Conservation (phyloP, 2,113 vertebrate genomes). For the Camarhynchus parvulus region DNA sequence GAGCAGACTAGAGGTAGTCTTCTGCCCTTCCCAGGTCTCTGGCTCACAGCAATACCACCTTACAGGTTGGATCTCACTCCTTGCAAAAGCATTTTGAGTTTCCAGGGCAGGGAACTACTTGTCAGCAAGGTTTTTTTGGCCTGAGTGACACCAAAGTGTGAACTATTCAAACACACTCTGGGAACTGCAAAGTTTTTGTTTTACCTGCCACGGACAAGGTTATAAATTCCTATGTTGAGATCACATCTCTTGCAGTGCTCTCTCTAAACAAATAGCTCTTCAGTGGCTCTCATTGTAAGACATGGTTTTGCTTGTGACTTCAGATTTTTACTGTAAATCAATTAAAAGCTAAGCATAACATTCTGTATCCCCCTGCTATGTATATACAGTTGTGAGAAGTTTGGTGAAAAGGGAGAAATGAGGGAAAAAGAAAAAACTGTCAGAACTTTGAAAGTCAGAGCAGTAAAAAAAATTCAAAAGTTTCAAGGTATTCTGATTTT, state of each 20-base stretch:
- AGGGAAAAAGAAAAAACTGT: background rate
- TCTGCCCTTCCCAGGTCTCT: background rate
- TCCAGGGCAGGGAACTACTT: background rate
- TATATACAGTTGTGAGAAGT: background rate
- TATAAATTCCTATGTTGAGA: background rate
- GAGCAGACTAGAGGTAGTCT: background rate
- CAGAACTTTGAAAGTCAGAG: conserved; percentile 3
- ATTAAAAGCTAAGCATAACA: background rate
- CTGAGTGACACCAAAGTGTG: background rate
- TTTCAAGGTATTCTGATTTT: conserved; percentile 27
- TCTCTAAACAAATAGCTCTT: background rate
- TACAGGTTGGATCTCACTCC: background rate
- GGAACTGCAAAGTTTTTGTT: background rate
- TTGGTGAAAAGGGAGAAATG: background rate
- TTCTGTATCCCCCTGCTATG: background rate
- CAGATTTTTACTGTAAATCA: background rate
- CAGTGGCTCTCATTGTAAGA: background rate
- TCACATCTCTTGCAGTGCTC: background rate
- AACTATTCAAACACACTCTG: background rate
- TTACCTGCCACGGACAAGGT: background rate
- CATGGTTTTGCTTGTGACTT: background rate
- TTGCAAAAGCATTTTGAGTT: background rate
- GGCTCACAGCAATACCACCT: background rate
- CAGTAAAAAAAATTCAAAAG: background rate
- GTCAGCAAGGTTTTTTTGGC: background rate